Evolutionary conservation across 2,888 invertebrate genomes (phyloP).

Genomic region (Herminia tarsipennalis): DNA sequence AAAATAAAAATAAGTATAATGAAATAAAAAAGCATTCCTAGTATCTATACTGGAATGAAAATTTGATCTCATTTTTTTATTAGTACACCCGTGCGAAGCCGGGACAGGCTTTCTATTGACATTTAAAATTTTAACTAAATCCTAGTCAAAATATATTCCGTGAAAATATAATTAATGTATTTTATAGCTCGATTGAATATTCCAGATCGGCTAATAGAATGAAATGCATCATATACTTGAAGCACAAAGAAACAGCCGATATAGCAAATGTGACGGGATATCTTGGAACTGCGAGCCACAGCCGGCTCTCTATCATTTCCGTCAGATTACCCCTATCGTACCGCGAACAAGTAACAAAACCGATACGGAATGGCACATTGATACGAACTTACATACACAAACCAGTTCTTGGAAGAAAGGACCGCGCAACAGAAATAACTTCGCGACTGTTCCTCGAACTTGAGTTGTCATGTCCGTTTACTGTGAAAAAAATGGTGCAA

Average conservation of each 20-base stretch:
- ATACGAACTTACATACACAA: conserved; percentile 36
- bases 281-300: conserved; percentile 36
- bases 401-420: conserved; percentile 56
- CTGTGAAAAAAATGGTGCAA: conserved; percentile 24
- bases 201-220: conserved; percentile 4
- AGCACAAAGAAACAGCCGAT: conserved; percentile 5
- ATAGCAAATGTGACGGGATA: conserved; percentile 31
- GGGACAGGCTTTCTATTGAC: too few species aligned
- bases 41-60: too few species aligned
- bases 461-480: conserved; percentile 42
- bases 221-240: conserved; percentile 4
- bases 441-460: conserved; percentile 51
- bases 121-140: too few species aligned
- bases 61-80: too few species aligned
- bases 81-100: too few species aligned
- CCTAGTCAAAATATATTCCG: too few species aligned
- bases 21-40: too few species aligned
- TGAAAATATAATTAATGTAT: too few species aligned
- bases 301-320: conserved; percentile 58
- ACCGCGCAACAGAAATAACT: conserved; percentile 57
- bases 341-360: conserved; percentile 51
- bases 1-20: too few species aligned
- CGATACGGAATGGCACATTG: conserved; percentile 44
- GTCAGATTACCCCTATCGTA: conserved; percentile 55
- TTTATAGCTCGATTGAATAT: too few species aligned